Base-by-base conservation (phyloP, 2,797 vertebrate genomes). In the Coreius guichenoti region DNA sequence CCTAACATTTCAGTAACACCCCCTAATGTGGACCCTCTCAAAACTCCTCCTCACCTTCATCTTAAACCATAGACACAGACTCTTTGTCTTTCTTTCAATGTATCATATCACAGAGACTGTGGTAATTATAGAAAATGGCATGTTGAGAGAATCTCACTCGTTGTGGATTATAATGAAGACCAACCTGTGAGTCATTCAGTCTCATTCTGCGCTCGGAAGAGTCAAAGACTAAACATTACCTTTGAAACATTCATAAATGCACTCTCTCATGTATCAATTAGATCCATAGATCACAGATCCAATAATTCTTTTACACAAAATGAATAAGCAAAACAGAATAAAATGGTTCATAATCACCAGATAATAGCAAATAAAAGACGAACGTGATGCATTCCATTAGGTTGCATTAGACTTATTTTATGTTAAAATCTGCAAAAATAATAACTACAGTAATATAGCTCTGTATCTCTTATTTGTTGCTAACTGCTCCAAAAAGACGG, bases 51-150 rank as follows among this genome's bases (percentile, higher is more conserved):
- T 36, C n/a, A 61, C n/a, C 54, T 79, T 73, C 67, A 29, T 61
- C 76, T 79, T 47, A 63, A 47, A 49, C 39, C 49, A 68, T 13
- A 43, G 74, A 58, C 45, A 72, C 31, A 84, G 80, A 81, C 23
- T 9, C 49, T 73, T 72, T 82, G 65, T 72, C 51, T 80, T 29
- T 70, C 36, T 63, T 47, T 72, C 31, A 36, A 36, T 49, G 49
- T 82, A 80, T 85, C 67, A 85, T 61, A 36, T 76, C 82, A 83
- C 72, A 77, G 61, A 68, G 61, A 76, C 61, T 77, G 61, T 76
- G 54, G 81, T 63, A 68, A 84, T 84, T 84, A 80, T n/a, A 86
- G 79, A 65, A 82, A 82, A 77, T 76, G 33, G 49, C 68, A 86
- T 78, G 73, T 69, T 70, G 54, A 86, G 65, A 86, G 80, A 76